Conservation (phyloP, 2,888 invertebrate genomes). For the Trimorus sp. region DNA sequence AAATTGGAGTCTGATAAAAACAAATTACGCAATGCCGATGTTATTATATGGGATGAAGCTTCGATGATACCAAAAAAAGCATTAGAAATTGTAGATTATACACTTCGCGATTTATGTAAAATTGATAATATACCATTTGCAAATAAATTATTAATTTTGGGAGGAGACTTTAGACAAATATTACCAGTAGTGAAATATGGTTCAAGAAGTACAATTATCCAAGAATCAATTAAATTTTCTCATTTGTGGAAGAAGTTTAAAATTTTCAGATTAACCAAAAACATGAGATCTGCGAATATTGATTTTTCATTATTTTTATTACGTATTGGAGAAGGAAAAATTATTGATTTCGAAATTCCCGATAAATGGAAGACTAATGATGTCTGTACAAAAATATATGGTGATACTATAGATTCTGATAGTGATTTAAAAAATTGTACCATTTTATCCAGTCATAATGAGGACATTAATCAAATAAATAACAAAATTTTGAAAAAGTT, state of each 20-base stretch:
- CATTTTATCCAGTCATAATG: too few species aligned
- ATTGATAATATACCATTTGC: not conserved
- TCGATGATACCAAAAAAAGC: slow-evolving; percentile 22
- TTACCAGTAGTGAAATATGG: slow-evolving; percentile 25
- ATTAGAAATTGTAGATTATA: slow-evolving; percentile 9
- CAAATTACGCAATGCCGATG: too few species aligned
- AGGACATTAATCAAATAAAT: too few species aligned
- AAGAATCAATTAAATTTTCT: slow-evolving; percentile 5
- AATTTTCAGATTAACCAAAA: not conserved
- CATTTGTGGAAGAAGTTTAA: not conserved
- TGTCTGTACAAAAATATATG: slow-evolving; percentile 13
- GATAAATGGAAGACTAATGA: slow-evolving; percentile 5
- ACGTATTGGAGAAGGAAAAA: slow-evolving; percentile 14
- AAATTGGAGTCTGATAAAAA: too few species aligned
- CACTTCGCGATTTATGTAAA: slow-evolving; percentile 7
- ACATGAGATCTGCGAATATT: not conserved
- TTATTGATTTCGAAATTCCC: slow-evolving; percentile 4
- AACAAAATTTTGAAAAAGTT: too few species aligned
- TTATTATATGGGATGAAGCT: slow-evolving; percentile 5
- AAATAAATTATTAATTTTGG: slow-evolving; percentile 1
- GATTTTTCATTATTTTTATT: slow-evolving; percentile 11
- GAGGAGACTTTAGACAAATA: slow-evolving; percentile 8
- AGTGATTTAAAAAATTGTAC: too few species aligned
- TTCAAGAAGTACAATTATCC: not conserved
- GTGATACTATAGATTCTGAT: too few species aligned